Evolutionary conservation across 1,140 invertebrate species (phyloP), one percentile per base, ranked within the genome.

Genomic region (Polyergus mexicanus): DNA sequence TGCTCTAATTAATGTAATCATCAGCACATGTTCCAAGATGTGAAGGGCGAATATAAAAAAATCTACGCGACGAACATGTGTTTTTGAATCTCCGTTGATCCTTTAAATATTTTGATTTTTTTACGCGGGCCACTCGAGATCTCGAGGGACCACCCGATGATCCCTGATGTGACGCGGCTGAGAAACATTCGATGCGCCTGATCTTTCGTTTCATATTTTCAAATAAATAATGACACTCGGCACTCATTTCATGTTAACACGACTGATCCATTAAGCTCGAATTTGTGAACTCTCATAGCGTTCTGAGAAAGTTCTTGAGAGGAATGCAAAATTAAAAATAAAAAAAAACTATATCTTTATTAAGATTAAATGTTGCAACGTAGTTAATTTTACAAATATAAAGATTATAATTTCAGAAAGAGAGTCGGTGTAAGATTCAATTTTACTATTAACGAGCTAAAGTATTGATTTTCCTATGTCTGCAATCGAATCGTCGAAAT

Each of bases 101-200:
- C 72, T 87, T 89, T 85, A 83, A 87, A 87, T 87, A 77, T 89
- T 90, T 88, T 89, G 75, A 89, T 71, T 86, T 86, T 86, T 74
- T 84, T 84, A 63, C 41, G 25, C 41, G 28, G 41, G 7, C 72
- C 35, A 75, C 77, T 84, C 44, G 44, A 83, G 71, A 78, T 69
- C 38, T 71, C 60, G 56, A 54, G 58, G n/a, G 51, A 13, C 56
- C 65, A 44, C 13, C 19, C 47, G 13, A 4, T 19, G 35, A 38
- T 74, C 44, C 77, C 58, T n/a, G 8, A 47, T 51, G 13, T 47
- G 47, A 44, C 44, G 44, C n/a, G 60, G 28, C 75, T 69, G 69
- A 32, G 19, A 60, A 54, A 41, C 54, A 87, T 32, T 22, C 51
- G 72, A 66, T 66, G 25, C 76, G 75, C 58, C 60, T 81, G 65